Evolutionary conservation across 1,140 invertebrate species (phyloP).

Genomic region (Hyles vespertilio): DNA sequence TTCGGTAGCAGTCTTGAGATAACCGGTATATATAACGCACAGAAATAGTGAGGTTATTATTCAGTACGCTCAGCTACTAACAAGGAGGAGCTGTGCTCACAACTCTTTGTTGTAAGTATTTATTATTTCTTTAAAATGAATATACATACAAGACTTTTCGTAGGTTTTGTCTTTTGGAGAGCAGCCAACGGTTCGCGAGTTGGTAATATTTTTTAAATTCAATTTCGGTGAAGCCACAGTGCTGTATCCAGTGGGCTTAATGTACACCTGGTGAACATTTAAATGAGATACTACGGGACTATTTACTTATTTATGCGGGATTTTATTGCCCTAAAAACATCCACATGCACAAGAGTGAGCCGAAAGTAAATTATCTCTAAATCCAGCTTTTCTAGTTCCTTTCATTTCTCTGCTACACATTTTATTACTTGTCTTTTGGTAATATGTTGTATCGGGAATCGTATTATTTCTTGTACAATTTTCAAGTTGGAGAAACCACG

Average conservation of each 20-base stretch:
- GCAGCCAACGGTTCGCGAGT: slow-evolving; percentile 62
- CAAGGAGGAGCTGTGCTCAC: slow-evolving; percentile 24
- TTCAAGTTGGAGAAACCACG: no score
- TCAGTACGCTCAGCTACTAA: slow-evolving; percentile 24
- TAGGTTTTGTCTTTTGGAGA: slow-evolving; percentile 69
- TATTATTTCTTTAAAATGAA: slow-evolving; percentile 67
- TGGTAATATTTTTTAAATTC: slow-evolving; percentile 74
- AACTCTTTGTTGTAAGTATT: slow-evolving; percentile 40
- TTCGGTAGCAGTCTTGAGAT: no score
- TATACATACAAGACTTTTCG: slow-evolving; percentile 59
- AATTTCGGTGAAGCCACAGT: slow-evolving; percentile 67
- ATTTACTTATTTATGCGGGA: slow-evolving; percentile 42
- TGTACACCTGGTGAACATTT: slow-evolving; percentile 67
- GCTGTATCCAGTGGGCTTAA: slow-evolving; percentile 62
- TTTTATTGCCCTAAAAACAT: slow-evolving; percentile 24
- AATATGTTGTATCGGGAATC: no score
- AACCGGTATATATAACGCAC: no score
- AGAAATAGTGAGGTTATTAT: slow-evolving; percentile 11
- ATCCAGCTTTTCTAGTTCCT: no score
- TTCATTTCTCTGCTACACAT: no score
- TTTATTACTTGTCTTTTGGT: no score
- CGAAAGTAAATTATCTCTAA: slow-evolving; percentile 1
- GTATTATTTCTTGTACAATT: no score
- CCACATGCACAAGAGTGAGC: background rate
- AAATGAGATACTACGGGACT: slow-evolving; percentile 58